Conservation (phyloP, 2,888 invertebrate genomes). For the Anoncus sp. region DNA sequence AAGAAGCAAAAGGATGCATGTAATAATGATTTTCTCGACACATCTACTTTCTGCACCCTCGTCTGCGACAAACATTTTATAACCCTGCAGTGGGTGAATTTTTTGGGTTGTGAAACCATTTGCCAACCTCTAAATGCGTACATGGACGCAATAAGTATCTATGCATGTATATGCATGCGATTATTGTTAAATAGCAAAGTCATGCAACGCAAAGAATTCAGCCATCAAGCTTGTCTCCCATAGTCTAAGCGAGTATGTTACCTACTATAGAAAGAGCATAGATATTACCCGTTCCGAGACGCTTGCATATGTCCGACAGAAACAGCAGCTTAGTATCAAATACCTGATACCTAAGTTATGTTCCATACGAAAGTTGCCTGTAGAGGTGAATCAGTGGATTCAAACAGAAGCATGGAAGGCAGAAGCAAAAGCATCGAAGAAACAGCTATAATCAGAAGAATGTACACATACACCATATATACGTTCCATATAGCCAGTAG, state of each 20-base stretch:
- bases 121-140: too few relatives aligned
- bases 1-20: constrained; percentile 14
- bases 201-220: neutral
- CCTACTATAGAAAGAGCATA: constrained; percentile 20
- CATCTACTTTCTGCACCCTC: neutral
- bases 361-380: constrained; percentile 7
- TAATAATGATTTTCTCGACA: neutral
- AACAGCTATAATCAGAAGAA: constrained; percentile 37
- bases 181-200: neutral
- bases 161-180: too few relatives aligned
- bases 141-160: too few relatives aligned
- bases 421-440: constrained; percentile 7
- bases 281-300: neutral
- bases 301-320: constrained; percentile 27
- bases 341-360: neutral
- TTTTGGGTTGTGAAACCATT: too few relatives aligned
- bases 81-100: too few relatives aligned
- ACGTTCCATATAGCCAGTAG: constrained; percentile 25
- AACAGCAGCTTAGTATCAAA: constrained; percentile 5
- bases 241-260: neutral
- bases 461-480: constrained; percentile 30
- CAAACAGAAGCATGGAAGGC: neutral
- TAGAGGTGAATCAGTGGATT: constrained; percentile 2
- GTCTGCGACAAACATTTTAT: neutral
- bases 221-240: neutral